These are phyloP conservation scores for Lepidotrigona ventralis DNA, from an alignment of 1,140 invertebrate species.

Conservation along the genomic window DNA sequence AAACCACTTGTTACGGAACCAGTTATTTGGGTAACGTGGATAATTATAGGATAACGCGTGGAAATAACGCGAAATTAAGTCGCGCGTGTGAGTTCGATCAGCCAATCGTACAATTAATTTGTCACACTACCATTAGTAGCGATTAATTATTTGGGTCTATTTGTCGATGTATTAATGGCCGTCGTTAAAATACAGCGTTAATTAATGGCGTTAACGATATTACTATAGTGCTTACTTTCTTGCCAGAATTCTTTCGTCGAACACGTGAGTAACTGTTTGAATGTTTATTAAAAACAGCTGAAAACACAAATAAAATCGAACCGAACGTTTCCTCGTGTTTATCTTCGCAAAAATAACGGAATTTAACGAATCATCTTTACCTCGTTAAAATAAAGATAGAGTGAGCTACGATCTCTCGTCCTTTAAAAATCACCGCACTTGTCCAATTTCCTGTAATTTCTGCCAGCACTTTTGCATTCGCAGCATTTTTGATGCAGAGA, in stretches of 20 bases:
- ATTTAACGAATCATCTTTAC: background rate
- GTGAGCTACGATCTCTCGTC: background rate
- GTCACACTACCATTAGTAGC: background rate
- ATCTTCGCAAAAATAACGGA: slow-evolving; percentile 2
- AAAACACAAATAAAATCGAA: background rate
- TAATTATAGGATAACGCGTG: background rate
- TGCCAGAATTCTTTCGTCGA: background rate
- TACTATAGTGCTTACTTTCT: background rate
- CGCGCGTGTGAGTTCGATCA: background rate
- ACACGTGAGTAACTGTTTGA: background rate
- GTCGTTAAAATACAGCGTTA: slow-evolving; percentile 20
- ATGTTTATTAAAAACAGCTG: background rate
- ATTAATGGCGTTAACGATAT: background rate
- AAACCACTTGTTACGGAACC: slow-evolving; percentile 10
- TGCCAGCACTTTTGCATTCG: background rate
- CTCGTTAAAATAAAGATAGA: slow-evolving; percentile 14
- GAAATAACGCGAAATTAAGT: background rate
- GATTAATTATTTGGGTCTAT: slow-evolving; percentile 18
- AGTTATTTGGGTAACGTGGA: background rate
- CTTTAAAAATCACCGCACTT: background rate
- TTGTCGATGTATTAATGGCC: background rate
- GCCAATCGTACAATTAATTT: slow-evolving; percentile 16
- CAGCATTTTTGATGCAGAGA: background rate
- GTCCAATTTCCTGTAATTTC: background rate
- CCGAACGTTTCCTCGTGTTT: background rate